These are phyloP conservation scores for Nemopilema nomurai DNA, from an alignment of 30 jellyfish, hydroid and myxozoan genomes.

Conservation along the genomic window DNA sequence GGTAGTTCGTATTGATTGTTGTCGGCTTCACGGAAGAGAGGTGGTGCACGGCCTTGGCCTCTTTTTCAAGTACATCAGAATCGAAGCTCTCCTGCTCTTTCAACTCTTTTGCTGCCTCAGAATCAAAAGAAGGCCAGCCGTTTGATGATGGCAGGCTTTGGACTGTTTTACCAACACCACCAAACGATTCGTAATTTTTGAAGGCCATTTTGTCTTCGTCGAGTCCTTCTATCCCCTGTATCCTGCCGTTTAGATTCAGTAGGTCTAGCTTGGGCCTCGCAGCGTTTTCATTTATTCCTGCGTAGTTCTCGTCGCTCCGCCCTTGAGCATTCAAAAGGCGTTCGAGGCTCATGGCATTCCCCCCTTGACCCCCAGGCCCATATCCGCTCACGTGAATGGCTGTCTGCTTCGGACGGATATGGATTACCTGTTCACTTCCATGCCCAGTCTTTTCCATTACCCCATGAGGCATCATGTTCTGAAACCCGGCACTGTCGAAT, in stretches of 20 bases:
- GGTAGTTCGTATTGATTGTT: constrained; percentile 28
- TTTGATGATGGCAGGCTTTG: constrained; percentile 18
- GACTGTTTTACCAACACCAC: constrained; percentile 16
- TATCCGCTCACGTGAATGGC: constrained; percentile 20
- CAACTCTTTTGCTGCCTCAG: constrained; percentile 35
- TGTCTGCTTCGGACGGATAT: constrained; percentile 42
- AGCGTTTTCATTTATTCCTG: constrained; percentile 50
- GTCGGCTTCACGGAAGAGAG: constrained; percentile 22
- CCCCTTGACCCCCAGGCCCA: constrained; percentile 1
- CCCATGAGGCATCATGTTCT: neutral
- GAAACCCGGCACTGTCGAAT: neutral
- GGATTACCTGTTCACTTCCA: constrained; percentile 1
- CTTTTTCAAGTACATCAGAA: constrained; percentile 15
- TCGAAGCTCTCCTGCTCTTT: constrained; percentile 53
- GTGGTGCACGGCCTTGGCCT: constrained; percentile 19
- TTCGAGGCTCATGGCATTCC: neutral
- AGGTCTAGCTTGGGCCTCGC: constrained; percentile 36
- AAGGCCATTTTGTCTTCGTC: neutral
- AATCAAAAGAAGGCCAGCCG: constrained; percentile 19
- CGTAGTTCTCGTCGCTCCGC: constrained; percentile 28
- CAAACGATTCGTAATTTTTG: neutral
- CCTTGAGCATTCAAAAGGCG: constrained; percentile 11
- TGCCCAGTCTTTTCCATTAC: neutral
- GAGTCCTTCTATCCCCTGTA: constrained; percentile 46
- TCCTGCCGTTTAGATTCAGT: constrained; percentile 58